Conservation (phyloP, 2,113 vertebrate genomes). For the Pedionomus torquatus region DNA sequence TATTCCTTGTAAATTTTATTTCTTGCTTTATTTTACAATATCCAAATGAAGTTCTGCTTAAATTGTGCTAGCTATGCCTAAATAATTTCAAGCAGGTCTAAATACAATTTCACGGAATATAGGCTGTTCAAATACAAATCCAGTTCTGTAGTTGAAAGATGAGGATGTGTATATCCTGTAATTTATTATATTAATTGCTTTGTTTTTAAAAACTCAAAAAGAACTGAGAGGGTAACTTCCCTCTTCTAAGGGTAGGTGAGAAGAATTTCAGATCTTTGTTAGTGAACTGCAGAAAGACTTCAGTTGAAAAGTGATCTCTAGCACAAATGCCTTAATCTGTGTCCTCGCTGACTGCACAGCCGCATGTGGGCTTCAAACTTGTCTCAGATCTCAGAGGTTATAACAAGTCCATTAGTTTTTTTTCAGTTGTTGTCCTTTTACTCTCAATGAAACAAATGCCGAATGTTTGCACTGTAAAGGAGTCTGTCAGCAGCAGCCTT, state of each 20-base stretch:
- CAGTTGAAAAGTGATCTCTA: not conserved
- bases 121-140: constrained; percentile 7
- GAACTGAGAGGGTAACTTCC: not conserved
- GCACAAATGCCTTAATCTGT: constrained; percentile 58
- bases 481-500: not conserved
- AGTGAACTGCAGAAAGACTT: not conserved
- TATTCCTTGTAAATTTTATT: constrained; percentile 55
- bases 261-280: not conserved
- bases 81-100: constrained; percentile 50
- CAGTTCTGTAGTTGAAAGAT: not conserved
- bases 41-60: constrained; percentile 51
- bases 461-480: not conserved
- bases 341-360: not conserved
- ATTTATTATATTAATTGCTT: not conserved
- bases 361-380: not conserved
- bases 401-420: not conserved
- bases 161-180: not conserved
- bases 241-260: not conserved
- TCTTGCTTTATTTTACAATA: constrained; percentile 57
- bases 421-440: not conserved
- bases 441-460: not conserved
- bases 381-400: not conserved
- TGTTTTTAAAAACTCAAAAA: not conserved
- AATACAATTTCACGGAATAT: constrained; percentile 25
- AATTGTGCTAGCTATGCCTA: constrained; percentile 32